These are phyloP conservation scores for Lates japonicus DNA, from an alignment of 2,797 vertebrate species.

Conservation along the genomic window DNA sequence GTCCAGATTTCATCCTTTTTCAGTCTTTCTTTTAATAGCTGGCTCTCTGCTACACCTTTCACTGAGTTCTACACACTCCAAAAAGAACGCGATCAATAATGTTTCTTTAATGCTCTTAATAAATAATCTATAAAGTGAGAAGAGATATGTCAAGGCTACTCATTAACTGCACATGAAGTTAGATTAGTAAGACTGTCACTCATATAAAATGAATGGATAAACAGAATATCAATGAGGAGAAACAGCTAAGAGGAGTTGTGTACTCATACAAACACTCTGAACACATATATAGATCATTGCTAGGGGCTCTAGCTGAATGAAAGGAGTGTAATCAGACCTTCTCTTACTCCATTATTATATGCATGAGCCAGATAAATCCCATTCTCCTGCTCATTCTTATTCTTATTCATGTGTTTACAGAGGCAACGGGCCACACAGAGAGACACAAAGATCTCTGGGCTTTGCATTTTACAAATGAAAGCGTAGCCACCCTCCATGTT, in stretches of 20 bases:
- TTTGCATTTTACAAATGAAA: conserved; percentile 82
- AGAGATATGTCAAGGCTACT: conserved; percentile 20
- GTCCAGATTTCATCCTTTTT: conserved; percentile 60
- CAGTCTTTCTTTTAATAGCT: conserved; percentile 55
- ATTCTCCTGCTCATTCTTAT: conserved; percentile 75
- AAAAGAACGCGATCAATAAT: conserved; percentile 27
- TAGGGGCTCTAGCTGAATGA: conserved; percentile 37
- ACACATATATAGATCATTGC: conserved; percentile 27
- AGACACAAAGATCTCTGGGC: conserved; percentile 73
- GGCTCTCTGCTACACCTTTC: conserved; percentile 42
- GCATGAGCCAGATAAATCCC: conserved; percentile 75
- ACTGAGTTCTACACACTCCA: conserved; percentile 11
- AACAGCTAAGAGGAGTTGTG: conserved; percentile 7
- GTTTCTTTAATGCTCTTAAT: conserved; percentile 25
- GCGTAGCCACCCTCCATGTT: conserved; percentile 83
- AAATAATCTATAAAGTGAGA: conserved; percentile 29
- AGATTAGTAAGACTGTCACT: conserved; percentile 37
- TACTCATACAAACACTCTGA: conserved; percentile 26
- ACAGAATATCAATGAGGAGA: background rate
- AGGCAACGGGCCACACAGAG: conserved; percentile 86
- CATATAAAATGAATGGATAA: background rate
- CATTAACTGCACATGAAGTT: conserved; percentile 38
- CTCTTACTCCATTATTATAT: conserved; percentile 67
- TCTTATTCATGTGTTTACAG: conserved; percentile 88
- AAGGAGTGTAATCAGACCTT: conserved; percentile 51